phyloP scores from a whole-genome alignment of 2,888 invertebrate species.

The Odontomyia ornata region DNA sequence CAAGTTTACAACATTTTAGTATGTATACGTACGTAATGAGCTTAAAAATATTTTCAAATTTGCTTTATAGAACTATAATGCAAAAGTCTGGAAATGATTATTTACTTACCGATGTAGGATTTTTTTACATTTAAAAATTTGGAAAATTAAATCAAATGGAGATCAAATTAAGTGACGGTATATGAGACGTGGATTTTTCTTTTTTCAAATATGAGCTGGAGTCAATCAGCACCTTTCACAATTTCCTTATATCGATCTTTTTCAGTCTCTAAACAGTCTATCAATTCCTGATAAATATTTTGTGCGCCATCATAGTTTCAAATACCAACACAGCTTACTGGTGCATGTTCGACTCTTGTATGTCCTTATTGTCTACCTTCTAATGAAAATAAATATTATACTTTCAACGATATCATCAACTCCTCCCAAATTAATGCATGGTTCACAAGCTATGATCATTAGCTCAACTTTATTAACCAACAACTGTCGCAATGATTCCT shows the following conservation, averaged over 20 bases:
- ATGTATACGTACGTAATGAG: too few species aligned
- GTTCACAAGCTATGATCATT: constrained; percentile 71
- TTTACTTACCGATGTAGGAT: too few species aligned
- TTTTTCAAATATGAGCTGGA: too few species aligned
- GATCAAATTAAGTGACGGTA: too few species aligned
- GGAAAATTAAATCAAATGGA: too few species aligned
- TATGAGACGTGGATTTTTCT: too few species aligned
- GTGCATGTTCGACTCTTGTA: constrained; percentile 68
- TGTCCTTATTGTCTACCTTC: constrained; percentile 68
- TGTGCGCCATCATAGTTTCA: constrained; percentile 72
- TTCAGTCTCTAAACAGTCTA: constrained; percentile 54
- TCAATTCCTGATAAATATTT: constrained; percentile 58
- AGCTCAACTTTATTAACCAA: constrained; percentile 68
- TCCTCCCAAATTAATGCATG: constrained; percentile 65
- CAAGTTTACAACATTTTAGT: too few species aligned
- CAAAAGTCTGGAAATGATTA: too few species aligned
- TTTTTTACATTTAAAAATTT: too few species aligned
- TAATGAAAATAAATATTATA: constrained; percentile 69
- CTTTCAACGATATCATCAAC: constrained; percentile 67
- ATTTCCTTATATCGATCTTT: constrained; percentile 49
- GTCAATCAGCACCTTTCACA: too few species aligned
- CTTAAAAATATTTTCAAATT: too few species aligned
- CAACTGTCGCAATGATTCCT: constrained; percentile 70
- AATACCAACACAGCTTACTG: constrained; percentile 71
- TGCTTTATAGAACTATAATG: too few species aligned